phyloP scores from a whole-genome alignment of 2,113 vertebrate species.

The human region GRCh38 chr3:75905501-75906000 shows the following conservation, averaged over 20 bases:
- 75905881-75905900: not conserved
- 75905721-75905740: not conserved
- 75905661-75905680: not conserved
- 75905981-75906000: not conserved
- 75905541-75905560: not conserved
- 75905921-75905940: not conserved
- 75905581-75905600: not conserved
- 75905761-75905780: not conserved
- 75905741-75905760: not conserved
- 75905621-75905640: not conserved
- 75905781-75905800: not conserved
- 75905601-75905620: not conserved
- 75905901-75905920: not conserved
- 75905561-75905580: not conserved
- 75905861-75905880: not conserved
- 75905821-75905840: not conserved
- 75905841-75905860: not conserved
- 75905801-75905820: not conserved
- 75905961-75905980: not conserved
- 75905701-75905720: not conserved
- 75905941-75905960: not conserved
- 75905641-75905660: not conserved
- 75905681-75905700: not conserved
- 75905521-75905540: not conserved
- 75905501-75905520: constrained; percentile 6